Base-by-base conservation (phyloP, 2,797 vertebrate genomes). In the Rhinatrema bivittatum region DNA sequence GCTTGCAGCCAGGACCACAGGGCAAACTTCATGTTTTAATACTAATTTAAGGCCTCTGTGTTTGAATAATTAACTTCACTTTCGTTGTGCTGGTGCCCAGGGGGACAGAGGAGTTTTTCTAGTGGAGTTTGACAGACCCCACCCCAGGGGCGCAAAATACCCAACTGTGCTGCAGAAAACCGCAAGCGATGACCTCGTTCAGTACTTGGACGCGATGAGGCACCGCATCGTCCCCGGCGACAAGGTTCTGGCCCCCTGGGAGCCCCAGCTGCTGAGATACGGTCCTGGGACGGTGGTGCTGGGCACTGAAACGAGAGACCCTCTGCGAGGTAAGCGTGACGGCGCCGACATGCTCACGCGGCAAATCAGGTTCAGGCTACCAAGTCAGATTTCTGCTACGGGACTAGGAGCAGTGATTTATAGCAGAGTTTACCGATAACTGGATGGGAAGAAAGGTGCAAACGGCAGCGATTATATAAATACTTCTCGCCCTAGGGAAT, bases 171-270 rank as follows among this genome's bases (percentile, higher is more conserved):
- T 39, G 19, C 79, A 72, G 47, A 78, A 56, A 34, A 59, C 70
- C 44, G 71, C 64, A 20, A 70, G 74, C 12, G 63, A 72, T 8
- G 86, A 93, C 50, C 76, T 91, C 39, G 34, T 92, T 50, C 75
- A 62, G 9, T 68, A 78, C 15, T 52, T 49, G 1, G 66, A 67
- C 0, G 56, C 62, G 5, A 53, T 60, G 48, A 51, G 50, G 9
- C 62, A 49, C 23, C 55, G 54, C 23, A 70, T 89, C 24, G 27
- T 54, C 17, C 84, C 85, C 1, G 89, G 89, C 10, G 82, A 91
- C 52, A 75, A 83, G 17, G 87, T 93, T 6, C 60, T 94, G 61
- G 88, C 89, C 4, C 84, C 85, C 5, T 89, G 87, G 85, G 86
- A 86, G 48, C 60, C 71, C 30, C 65, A 70, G 3, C 29, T 49